phyloP scores from a whole-genome alignment of 2,888 invertebrate genomes.

The Sacculina carcini region DNA sequence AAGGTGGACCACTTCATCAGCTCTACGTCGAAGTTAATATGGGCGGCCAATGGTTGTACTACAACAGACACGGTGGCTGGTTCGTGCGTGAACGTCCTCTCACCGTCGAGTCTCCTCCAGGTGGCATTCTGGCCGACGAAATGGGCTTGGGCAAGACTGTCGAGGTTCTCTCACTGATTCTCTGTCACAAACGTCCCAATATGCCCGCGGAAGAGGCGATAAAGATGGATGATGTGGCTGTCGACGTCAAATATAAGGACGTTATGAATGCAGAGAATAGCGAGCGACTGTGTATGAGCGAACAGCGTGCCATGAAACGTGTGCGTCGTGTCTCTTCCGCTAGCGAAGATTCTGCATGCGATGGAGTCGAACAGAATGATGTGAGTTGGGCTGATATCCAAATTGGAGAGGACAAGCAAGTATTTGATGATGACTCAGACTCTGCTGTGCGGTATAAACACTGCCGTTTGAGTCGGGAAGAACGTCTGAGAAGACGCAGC shows the following conservation, averaged over 20 bases:
- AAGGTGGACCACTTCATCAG: conserved; percentile 15
- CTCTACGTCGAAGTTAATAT: conserved; percentile 18
- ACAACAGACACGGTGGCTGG: conserved; percentile 24
- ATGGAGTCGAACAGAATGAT: too few species aligned
- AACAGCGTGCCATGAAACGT: too few species aligned
- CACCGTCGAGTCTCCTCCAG: conserved; percentile 21
- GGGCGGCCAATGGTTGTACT: conserved; percentile 20
- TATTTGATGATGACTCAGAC: too few species aligned
- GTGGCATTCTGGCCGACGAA: conserved; percentile 50
- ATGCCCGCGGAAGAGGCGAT: conserved; percentile 7
- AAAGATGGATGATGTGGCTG: conserved; percentile 6
- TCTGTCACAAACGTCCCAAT: conserved; percentile 25
- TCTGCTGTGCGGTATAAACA: too few species aligned
- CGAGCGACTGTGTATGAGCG: too few species aligned
- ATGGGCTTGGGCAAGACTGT: conserved; percentile 61
- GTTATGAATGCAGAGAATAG: too few species aligned
- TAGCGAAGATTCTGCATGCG: too few species aligned
- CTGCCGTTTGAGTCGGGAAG: too few species aligned
- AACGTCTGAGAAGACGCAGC: too few species aligned
- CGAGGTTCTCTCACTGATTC: conserved; percentile 37
- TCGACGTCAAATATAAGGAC: conserved; percentile 7
- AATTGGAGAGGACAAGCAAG: too few species aligned
- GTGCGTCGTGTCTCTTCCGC: too few species aligned
- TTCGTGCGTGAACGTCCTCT: conserved; percentile 21
- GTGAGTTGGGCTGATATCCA: too few species aligned